phyloP scores from a whole-genome alignment of 2,888 invertebrate genomes.

The Lithophane leautieri region DNA sequence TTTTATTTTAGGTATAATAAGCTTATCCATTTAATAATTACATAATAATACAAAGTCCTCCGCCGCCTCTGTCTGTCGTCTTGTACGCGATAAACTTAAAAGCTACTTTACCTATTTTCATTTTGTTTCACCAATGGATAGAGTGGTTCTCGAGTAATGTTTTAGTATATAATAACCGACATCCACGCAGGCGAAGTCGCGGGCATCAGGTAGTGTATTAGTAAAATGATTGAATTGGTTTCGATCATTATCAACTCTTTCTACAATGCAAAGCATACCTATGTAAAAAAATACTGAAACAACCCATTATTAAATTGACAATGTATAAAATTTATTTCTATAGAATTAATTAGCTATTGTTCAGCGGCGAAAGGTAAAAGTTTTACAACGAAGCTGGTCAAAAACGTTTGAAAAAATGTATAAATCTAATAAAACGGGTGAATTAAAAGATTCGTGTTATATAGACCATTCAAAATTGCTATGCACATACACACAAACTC shows the following conservation, averaged over 20 bases:
- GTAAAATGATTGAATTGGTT: too few species aligned
- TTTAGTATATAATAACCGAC: too few species aligned
- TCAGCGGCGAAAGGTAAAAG: slow-evolving; percentile 22
- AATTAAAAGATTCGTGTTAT: background rate
- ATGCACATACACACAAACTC: background rate
- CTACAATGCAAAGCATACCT: background rate
- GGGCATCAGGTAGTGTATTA: too few species aligned
- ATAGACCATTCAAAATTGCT: background rate
- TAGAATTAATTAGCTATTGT: slow-evolving; percentile 39
- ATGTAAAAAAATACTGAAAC: background rate
- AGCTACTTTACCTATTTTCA: too few species aligned
- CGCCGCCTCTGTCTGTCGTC: too few species aligned
- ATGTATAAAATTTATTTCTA: slow-evolving; percentile 40
- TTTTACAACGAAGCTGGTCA: slow-evolving; percentile 6
- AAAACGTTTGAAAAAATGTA: slow-evolving; percentile 9
- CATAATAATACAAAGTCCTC: too few species aligned
- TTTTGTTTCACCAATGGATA: too few species aligned
- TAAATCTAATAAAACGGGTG: background rate
- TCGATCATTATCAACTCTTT: too few species aligned
- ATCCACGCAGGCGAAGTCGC: too few species aligned
- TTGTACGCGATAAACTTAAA: too few species aligned
- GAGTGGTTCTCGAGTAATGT: too few species aligned
- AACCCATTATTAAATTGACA: slow-evolving; percentile 32
- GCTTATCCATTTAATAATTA: background rate
- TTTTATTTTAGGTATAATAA: background rate